These are phyloP conservation scores for Apostichopus japonicus DNA, from an alignment of 35 echinoderm and acorn worm species.

Conservation along the genomic window DNA sequence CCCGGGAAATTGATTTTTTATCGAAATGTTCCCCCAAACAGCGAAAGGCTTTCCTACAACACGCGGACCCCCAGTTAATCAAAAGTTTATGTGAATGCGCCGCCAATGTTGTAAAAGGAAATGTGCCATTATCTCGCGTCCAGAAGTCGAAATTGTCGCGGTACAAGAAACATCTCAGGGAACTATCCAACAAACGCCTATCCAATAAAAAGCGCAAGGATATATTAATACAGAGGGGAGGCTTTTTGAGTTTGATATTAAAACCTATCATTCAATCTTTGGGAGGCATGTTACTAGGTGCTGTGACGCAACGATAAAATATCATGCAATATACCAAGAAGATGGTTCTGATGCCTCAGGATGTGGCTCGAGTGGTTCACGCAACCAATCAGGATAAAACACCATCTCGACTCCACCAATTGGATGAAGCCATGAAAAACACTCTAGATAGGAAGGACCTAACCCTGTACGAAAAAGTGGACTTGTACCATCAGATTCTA, in stretches of 20 bases:
- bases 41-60: background rate
- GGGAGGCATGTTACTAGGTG: slow-evolving; percentile 20
- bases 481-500: slow-evolving; percentile 53
- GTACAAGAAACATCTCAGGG: slow-evolving; percentile 28
- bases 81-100: slow-evolving; percentile 14
- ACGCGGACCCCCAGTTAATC: background rate
- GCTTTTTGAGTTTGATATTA: slow-evolving; percentile 23
- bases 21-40: background rate
- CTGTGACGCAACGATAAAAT: background rate
- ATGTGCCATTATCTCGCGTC: background rate
- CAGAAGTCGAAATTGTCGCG: slow-evolving; percentile 5
- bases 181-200: background rate
- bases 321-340: slow-evolving; percentile 34
- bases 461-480: slow-evolving; percentile 33
- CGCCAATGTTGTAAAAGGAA: slow-evolving; percentile 32
- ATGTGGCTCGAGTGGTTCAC: slow-evolving; percentile 22
- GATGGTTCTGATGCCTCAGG: slow-evolving; percentile 36
- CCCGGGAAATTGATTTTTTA: background rate
- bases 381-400: slow-evolving; percentile 15
- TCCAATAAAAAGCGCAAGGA: background rate
- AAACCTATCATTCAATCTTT: slow-evolving; percentile 9
- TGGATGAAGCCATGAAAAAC: slow-evolving; percentile 13
- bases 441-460: slow-evolving; percentile 20
- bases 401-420: background rate
- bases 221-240: slow-evolving; percentile 35